These are phyloP conservation scores for Zaprionus davidi DNA, from an alignment of 1,140 invertebrate species.

Conservation along the genomic window DNA sequence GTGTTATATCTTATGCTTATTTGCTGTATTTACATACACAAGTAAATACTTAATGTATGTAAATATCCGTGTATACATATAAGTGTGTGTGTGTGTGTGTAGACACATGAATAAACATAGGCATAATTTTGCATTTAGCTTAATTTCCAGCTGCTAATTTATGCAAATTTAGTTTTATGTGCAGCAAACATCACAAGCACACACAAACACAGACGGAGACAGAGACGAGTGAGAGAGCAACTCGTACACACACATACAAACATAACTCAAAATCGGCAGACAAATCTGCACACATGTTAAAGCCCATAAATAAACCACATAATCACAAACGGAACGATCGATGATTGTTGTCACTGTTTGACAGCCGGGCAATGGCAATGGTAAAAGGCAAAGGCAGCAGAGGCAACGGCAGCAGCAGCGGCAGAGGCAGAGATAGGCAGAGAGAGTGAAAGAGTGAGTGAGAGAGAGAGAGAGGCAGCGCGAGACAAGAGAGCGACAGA, in stretches of 20 bases:
- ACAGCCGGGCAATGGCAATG: conserved; percentile 68
- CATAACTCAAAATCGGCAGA: conserved; percentile 83
- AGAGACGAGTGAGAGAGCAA: conserved; percentile 1
- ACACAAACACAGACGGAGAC: conserved; percentile 21
- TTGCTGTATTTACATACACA: conserved; percentile 42
- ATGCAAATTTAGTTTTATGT: conserved; percentile 72
- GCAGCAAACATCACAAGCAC: conserved; percentile 19
- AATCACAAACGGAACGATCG: conserved; percentile 84
- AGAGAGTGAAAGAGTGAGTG: background rate
- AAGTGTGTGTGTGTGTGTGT: conserved; percentile 6
- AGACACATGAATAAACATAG: conserved; percentile 44
- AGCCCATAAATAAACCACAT: conserved; percentile 84
- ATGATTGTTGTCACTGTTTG: conserved; percentile 84
- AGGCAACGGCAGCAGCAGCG: background rate
- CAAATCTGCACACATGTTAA: conserved; percentile 84
- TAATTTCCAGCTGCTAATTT: conserved; percentile 80
- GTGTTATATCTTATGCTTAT: conserved; percentile 49
- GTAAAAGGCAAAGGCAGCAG: conserved; percentile 39
- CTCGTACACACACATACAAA: conserved; percentile 34
- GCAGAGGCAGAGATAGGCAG: conserved; percentile 2
- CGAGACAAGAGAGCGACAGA: conserved; percentile 32
- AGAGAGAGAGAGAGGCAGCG: conserved; percentile 4
- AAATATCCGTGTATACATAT: conserved; percentile 5
- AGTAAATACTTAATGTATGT: conserved; percentile 12
- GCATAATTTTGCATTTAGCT: conserved; percentile 68